These are phyloP conservation scores for Venusia cambrica DNA, from an alignment of 2,888 invertebrate genomes.

Conservation along the genomic window DNA sequence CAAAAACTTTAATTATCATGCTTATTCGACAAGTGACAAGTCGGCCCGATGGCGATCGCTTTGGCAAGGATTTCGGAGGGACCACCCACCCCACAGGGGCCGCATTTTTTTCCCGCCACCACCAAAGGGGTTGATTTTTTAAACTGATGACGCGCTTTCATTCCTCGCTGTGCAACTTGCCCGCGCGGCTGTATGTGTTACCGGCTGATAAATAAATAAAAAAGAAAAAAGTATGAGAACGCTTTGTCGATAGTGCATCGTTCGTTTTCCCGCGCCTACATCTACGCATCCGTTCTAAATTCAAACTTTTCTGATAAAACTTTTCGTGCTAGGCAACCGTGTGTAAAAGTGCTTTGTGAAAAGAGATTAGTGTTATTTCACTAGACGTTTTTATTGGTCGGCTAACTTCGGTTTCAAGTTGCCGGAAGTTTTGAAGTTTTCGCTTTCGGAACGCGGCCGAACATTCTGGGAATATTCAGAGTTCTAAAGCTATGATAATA, in stretches of 20 bases:
- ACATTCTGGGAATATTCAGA: constrained; percentile 37
- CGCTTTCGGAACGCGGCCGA: constrained; percentile 20
- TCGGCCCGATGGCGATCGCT: constrained; percentile 74
- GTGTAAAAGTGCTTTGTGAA: constrained; percentile 30
- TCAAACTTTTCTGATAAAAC: constrained; percentile 38
- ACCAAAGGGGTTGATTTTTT: constrained; percentile 81
- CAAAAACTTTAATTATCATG: constrained; percentile 77
- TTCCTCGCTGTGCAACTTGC: constrained; percentile 80
- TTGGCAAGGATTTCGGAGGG: constrained; percentile 77
- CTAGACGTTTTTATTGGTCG: constrained; percentile 34
- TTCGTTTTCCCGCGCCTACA: constrained; percentile 63
- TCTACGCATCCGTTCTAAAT: constrained; percentile 61
- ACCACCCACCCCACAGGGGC: constrained; percentile 67
- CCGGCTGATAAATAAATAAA: constrained; percentile 74
- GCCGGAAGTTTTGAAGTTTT: constrained; percentile 37
- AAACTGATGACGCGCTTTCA: constrained; percentile 83
- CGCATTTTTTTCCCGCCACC: constrained; percentile 75
- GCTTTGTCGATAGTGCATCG: constrained; percentile 74
- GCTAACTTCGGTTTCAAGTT: constrained; percentile 29
- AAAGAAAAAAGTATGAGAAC: constrained; percentile 57
- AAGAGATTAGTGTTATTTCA: constrained; percentile 24
- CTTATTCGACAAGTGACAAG: constrained; percentile 80
- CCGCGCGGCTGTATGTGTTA: constrained; percentile 77
- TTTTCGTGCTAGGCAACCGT: constrained; percentile 29
- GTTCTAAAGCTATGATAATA: constrained; percentile 38